phyloP scores from a whole-genome alignment of 2,797 vertebrate species.

The Rhodeus uyekii region DNA sequence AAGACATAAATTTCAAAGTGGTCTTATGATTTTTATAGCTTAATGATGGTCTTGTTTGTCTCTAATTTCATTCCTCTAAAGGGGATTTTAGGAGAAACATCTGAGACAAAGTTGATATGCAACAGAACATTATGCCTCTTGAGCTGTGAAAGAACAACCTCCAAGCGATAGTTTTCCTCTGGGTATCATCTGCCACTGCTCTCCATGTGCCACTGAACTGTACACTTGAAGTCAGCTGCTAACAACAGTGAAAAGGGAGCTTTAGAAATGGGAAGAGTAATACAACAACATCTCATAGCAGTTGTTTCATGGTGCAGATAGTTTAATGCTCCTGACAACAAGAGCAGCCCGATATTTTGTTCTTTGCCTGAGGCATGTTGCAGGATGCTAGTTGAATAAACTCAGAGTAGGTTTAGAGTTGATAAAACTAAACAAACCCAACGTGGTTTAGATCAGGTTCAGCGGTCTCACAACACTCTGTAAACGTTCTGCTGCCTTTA shows the following conservation, averaged over 20 bases:
- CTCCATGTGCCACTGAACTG: slow-evolving; percentile 40
- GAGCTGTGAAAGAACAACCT: slow-evolving; percentile 1
- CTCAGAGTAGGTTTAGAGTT: background rate
- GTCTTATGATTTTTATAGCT: background rate
- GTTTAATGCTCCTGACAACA: background rate
- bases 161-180: background rate
- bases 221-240: slow-evolving; percentile 41
- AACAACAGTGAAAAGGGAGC: slow-evolving; percentile 30
- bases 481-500: background rate
- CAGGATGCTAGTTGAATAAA: background rate
- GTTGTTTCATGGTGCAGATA: background rate
- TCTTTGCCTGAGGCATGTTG: slow-evolving; percentile 4
- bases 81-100: background rate
- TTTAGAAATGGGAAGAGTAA: background rate
- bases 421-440: background rate
- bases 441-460: background rate
- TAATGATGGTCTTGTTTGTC: background rate
- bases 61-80: background rate
- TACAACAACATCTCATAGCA: slow-evolving; percentile 25
- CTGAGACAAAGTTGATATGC: background rate
- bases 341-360: slow-evolving; percentile 5
- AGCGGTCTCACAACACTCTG: background rate
- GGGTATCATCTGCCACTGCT: slow-evolving; percentile 3
- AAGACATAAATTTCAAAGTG: background rate
- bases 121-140: background rate